Evolutionary conservation across 2,113 vertebrate genomes (phyloP), one percentile per base, ranked within the genome.

Genomic region (Phalacrocorax brasilianus): DNA sequence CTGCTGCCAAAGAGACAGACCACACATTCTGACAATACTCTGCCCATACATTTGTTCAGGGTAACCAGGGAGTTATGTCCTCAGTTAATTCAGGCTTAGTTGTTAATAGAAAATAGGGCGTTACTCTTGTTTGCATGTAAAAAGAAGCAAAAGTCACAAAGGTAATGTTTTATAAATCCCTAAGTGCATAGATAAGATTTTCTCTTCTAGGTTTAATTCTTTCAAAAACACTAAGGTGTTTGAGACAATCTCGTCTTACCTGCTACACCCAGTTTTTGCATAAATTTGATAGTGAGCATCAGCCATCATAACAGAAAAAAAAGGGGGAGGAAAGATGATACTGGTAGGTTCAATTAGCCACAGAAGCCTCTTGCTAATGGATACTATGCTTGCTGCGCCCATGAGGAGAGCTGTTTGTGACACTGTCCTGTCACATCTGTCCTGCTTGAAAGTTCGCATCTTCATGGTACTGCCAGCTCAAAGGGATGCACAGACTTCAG

Each of bases 401-500:
- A 16, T 0, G 4, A 56, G 32, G 16, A 79, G 19, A 63, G 20
- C 47, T 45, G 22, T 62, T 68, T 61, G 4, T 26, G 33, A 42
- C 11, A 18, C 71, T 61, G 9, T 85, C 42, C 56, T 63, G 56
- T 66, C 27, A 12, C 44, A 45, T 45, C 21, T 26, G 6, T 5
- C 2, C 45, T 59, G 27, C 42, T 65, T 12, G 4, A 23, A 66
- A 70, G 42, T 18, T 44, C 59, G 12, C 33, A 9, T 56, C 63
- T 65, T 87, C 15, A 28, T 16, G 10, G 49, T 0, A 0, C 33
- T 0, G 0, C 32, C 86, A 70, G 30, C 16, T 94, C 38, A 62
- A 68, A 26, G 11, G 38, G 32, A 35, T 47, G 21, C 35, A 77
- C 19, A 12, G 47, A 11, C 12, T 67, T 88, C 66, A 58, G 35